Evolutionary conservation across 2,797 vertebrate species (phyloP).

Genomic region (Gallinago solitaria): DNA sequence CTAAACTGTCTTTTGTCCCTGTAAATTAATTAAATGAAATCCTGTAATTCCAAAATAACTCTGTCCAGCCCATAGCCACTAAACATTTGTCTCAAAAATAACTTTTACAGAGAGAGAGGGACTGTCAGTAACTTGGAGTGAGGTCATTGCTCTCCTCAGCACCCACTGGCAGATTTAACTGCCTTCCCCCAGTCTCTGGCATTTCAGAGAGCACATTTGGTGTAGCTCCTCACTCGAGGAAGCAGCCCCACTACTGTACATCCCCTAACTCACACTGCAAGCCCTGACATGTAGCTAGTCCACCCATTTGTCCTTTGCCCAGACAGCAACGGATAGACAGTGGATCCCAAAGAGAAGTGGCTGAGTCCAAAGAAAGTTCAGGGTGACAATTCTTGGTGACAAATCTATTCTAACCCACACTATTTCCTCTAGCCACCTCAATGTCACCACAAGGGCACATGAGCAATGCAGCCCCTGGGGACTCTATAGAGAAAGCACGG

Average conservation of each 20-base stretch:
- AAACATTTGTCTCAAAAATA: not conserved
- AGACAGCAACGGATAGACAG: not conserved
- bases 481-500: not conserved
- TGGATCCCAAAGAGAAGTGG: not conserved
- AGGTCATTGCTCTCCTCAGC: not conserved
- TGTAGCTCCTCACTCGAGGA: not conserved
- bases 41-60: not conserved
- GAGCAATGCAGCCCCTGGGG: not conserved
- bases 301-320: not conserved
- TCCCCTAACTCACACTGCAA: not conserved
- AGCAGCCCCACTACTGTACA: not conserved
- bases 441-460: slow-evolving; percentile 42
- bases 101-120: not conserved
- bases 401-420: not conserved
- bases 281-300: not conserved
- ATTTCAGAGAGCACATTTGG: not conserved
- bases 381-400: not conserved
- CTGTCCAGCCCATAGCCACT: not conserved
- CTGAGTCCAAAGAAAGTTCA: not conserved
- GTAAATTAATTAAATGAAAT: not conserved
- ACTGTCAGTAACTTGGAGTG: not conserved
- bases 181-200: not conserved
- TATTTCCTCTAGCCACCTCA: not conserved
- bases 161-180: not conserved
- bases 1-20: not conserved